Base-by-base conservation (phyloP, 2,888 invertebrate species). In the Drosophila niveifrons region DNA sequence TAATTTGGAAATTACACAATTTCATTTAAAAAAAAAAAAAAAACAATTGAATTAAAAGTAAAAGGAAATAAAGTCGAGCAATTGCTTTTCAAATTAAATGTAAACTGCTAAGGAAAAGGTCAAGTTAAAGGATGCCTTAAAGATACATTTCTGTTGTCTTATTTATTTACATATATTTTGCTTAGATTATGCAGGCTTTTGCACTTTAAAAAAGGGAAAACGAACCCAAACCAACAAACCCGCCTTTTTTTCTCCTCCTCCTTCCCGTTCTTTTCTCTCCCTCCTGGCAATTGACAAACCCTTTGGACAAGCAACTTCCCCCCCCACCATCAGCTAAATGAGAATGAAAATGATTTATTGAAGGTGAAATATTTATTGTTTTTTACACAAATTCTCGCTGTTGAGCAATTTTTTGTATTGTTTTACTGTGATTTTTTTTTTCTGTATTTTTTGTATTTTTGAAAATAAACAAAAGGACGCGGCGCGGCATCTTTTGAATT, bases 361-460 rank as follows among this genome's bases (percentile, higher is more conserved):
- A 90, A 89, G 89, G 84, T 86, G 78, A 90, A 91, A 91, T 91
- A 90, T 91, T 90, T 91, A 90, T 90, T 90, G 90, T 90, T 90
- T 86, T 89, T 89, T 84, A 76, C 64, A 75, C 67, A 78, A 78
- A 74, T 79, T 78, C 72, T 72, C 70, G 69, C 63, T 53, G 59
- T 67, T 77, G 46, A 55, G 51, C 58, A 56, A 36, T 63, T 63
- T 62, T 59, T 65, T 58, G 23, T 23, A 70, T 70, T 69, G 68
- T 68, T 59, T 50, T 23, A 11, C 39, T 34, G 23, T 50, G 23
- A 53, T 51, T 64, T 66, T 64, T 55, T 41, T 43, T 9, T 46
- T 13, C 23, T 48, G 44, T 61, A 31, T 43, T 8, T 46, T 13
- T 31, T 48, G 44, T 61, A 11, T 36, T 61, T 61, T 61, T 59